Conservation (phyloP, 2,888 invertebrate genomes). For the Hemicrepidius hirtus region DNA sequence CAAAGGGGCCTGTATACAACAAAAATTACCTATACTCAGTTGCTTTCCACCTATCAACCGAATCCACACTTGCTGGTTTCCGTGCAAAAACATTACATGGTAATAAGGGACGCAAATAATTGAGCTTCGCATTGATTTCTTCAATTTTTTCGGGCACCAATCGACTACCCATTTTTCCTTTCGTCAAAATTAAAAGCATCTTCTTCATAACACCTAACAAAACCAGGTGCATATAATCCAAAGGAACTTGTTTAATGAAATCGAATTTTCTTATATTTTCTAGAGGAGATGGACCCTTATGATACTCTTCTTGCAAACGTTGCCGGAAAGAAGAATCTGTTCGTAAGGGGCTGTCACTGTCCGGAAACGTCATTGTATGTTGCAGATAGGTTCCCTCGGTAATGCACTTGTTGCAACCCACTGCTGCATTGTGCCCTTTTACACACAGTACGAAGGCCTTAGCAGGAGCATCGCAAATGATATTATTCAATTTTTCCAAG, state of each 20-base stretch:
- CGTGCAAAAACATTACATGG: no score
- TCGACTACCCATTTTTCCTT: background rate
- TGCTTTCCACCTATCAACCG: slow-evolving; percentile 50
- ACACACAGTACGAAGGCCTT: no score
- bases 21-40: slow-evolving; percentile 49
- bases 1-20: slow-evolving; percentile 39
- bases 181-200: background rate
- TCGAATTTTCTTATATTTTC: background rate
- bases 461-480: no score
- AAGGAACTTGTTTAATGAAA: background rate
- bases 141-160: no score
- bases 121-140: no score
- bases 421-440: background rate
- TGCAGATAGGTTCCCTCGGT: background rate
- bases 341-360: no score
- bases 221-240: no score
- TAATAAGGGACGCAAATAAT: no score
- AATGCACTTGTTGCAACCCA: no score
- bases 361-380: slow-evolving; percentile 10
- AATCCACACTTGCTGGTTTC: no score
- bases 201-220: background rate
- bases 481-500: background rate
- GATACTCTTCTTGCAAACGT: background rate
- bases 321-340: no score
- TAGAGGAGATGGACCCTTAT: background rate